A percentile compares a stretch with the other conserved stretches of the same genome.
phyloP scores from a whole-genome alignment of 2,113 vertebrate genomes.

The Phalacrocorax pelagicus region DNA sequence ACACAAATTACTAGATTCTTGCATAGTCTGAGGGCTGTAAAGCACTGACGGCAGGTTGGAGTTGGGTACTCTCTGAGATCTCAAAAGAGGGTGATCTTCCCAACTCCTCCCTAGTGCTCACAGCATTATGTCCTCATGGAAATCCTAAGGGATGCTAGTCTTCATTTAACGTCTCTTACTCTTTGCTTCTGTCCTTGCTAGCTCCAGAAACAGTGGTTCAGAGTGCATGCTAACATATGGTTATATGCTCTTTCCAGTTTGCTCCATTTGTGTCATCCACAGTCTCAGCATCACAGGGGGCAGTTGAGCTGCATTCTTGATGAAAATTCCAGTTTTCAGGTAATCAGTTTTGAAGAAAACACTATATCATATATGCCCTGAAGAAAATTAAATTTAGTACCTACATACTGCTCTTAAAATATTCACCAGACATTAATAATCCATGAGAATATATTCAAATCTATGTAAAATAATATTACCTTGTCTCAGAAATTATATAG shows the following conservation, averaged over 20 bases:
- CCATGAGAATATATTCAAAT: background rate
- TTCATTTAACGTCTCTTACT: background rate
- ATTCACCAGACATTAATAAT: background rate
- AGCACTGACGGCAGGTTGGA: background rate
- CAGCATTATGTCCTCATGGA: background rate
- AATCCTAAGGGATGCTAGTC: background rate
- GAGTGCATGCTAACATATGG: rapidly evolving
- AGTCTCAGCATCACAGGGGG: background rate
- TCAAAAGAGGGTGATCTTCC: background rate
- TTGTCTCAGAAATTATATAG: background rate
- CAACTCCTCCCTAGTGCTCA: background rate
- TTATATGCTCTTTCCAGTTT: background rate
- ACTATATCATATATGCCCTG: background rate
- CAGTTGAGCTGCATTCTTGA: background rate
- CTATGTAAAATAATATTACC: background rate
- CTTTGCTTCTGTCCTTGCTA: background rate
- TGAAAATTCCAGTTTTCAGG: background rate
- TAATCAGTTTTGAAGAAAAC: background rate
- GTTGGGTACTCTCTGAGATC: background rate
- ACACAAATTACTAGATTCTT: background rate
- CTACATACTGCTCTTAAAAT: background rate
- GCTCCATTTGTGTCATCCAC: background rate
- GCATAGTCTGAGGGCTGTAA: background rate
- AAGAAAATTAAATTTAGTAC: background rate
- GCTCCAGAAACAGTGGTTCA: background rate